phyloP scores from a whole-genome alignment of 2,113 vertebrate genomes.

The Solea senegalensis region DNA sequence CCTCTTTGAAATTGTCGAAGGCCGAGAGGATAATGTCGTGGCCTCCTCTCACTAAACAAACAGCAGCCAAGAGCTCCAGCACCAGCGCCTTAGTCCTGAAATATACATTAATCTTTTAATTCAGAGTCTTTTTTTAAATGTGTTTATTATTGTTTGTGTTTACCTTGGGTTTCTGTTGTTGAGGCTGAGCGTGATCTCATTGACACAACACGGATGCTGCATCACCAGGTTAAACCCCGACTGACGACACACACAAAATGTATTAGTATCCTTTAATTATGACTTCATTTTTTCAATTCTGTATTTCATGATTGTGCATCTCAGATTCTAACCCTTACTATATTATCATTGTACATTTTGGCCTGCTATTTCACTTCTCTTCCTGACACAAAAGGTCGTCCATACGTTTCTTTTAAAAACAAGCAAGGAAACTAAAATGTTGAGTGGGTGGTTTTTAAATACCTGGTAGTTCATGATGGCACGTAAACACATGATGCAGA shows the following conservation, averaged over 20 bases:
- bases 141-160: not conserved
- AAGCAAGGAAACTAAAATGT: fast-evolving
- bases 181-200: slow-evolving; percentile 94
- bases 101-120: not conserved
- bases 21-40: slow-evolving; percentile 91
- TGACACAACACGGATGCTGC: slow-evolving; percentile 92
- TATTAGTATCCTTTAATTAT: not conserved
- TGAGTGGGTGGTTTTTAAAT: not conserved
- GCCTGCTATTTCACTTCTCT: too few species aligned
- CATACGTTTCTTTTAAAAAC: too few species aligned
- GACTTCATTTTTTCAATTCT: not conserved
- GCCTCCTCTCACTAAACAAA: slow-evolving; percentile 91
- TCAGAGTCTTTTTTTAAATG: too few species aligned
- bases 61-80: slow-evolving; percentile 90
- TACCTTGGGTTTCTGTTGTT: slow-evolving; percentile 91
- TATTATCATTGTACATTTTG: too few species aligned
- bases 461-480: slow-evolving; percentile 99
- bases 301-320: not conserved
- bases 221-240: slow-evolving; percentile 95
- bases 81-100: slow-evolving; percentile 91
- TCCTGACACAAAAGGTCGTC: not conserved
- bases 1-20: slow-evolving; percentile 93
- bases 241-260: slow-evolving; percentile 68
- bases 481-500: slow-evolving; percentile 97
- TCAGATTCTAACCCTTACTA: not conserved